Evolutionary conservation across 2,888 invertebrate genomes (phyloP), one percentile per base, ranked within the genome.

Genomic region (Conchocele bisecta): DNA sequence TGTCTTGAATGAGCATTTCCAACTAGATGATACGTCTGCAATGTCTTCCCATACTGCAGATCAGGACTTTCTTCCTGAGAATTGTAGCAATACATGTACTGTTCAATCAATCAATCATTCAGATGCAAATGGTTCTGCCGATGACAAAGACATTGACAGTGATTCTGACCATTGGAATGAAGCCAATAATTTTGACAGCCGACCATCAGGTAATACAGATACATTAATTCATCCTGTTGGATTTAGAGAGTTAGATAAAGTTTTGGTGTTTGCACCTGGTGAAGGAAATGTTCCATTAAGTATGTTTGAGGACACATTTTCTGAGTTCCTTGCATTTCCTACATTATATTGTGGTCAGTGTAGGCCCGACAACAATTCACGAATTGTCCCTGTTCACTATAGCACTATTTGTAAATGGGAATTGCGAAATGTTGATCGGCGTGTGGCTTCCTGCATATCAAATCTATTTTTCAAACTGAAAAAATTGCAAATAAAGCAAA

Each of bases 401-500:
- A 72, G 60, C 50, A 26, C 31, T 3, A 72, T 72, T 26, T 60
- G 51, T n/a, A 73, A 67, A 20, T 60, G 57, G 56, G 72, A 73
- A 44, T 37, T 68, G 29, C 7, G 73, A 13, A 68, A 56, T 44
- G 28, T 33, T 35, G 73, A 73, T 35, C 35, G 69, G 20, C 35
- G 74, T 15, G 59, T 54, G 22, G 61, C 74, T 26, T 29, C 22
- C 11, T 59, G 29, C 29, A 20, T 74, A 2, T 37, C 60, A 33
- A 57, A 61, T 28, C 26, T 72, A 2, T 72, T 66, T 22, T 72
- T 46, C 42, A 72, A 63, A 35, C 11, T 63, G 15, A 65, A 57
- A 13, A 56, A 41, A 28, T 2, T 66, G 13, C 65, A 71, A 35
- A 59, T 60, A 13, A 75, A 75, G 44, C 59, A 67, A 26, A 58